Percentiles rank a stretch among this genome's conserved stretches.
These are phyloP conservation scores for Drosophila pseudotalamancana DNA, from an alignment of 2,888 invertebrate species.

Conservation along the genomic window DNA sequence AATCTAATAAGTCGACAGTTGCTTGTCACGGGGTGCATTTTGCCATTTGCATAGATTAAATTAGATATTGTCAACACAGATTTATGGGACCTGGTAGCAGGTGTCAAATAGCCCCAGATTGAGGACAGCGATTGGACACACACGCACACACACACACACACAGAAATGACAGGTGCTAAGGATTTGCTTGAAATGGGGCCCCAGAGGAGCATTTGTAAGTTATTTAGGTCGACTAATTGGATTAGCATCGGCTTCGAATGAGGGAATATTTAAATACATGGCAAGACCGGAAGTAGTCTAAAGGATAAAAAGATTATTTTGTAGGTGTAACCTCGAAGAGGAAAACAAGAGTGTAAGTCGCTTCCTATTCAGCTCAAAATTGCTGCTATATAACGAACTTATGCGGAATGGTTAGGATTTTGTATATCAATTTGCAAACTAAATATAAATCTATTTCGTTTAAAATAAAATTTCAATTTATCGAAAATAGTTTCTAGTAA, in stretches of 20 bases:
- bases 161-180: neutral
- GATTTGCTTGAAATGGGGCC: slow-evolving; percentile 5
- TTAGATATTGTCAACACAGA: slow-evolving; percentile 39
- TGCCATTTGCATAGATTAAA: slow-evolving; percentile 64
- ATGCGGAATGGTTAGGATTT: no score
- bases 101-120: slow-evolving; percentile 30
- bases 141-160: no score
- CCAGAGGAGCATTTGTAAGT: neutral
- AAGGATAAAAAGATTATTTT: neutral
- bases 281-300: neutral
- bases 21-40: neutral
- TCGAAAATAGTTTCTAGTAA: no score
- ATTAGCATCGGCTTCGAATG: neutral
- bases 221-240: slow-evolving; percentile 14
- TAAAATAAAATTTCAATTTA: no score
- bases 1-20: neutral
- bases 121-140: slow-evolving; percentile 15
- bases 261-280: neutral
- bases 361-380: no score
- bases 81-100: slow-evolving; percentile 3
- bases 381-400: no score
- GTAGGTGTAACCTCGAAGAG: no score
- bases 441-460: no score
- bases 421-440: no score
- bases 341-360: neutral